Conservation (phyloP, 2,113 vertebrate species). For the Theristicus caerulescens region DNA sequence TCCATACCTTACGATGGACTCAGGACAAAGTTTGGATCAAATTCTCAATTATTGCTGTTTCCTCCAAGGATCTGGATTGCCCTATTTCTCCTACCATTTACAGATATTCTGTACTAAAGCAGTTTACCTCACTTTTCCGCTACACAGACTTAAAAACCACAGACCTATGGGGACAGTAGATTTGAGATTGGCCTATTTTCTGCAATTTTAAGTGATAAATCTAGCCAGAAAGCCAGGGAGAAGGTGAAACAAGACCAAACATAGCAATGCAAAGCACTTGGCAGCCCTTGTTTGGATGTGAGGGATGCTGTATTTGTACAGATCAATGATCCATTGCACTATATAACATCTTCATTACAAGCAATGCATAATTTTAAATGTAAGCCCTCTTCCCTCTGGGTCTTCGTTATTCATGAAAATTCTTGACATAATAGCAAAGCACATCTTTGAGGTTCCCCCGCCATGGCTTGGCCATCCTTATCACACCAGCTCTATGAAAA, state of each 20-base stretch:
- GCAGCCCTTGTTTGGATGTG: background rate
- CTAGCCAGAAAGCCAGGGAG: background rate
- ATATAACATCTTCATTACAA: background rate
- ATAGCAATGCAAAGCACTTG: background rate
- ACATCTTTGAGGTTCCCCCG: background rate
- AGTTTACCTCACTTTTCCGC: background rate
- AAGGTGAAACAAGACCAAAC: background rate
- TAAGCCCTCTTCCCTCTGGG: background rate
- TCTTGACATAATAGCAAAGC: background rate
- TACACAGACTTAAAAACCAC: background rate
- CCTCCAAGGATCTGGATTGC: background rate
- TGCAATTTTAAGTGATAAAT: background rate
- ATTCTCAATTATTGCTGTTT: background rate
- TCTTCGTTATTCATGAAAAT: background rate
- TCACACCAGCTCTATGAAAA: background rate
- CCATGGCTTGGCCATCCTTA: background rate
- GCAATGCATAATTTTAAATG: background rate
- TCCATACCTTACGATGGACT: background rate
- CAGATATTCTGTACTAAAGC: background rate
- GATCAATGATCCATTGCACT: background rate
- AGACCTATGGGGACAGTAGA: background rate
- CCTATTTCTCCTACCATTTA: background rate
- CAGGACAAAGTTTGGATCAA: background rate
- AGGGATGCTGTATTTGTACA: background rate
- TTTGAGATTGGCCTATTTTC: background rate